phyloP scores from a whole-genome alignment of 2,888 invertebrate species.

The Hypselothyrea guttata region DNA sequence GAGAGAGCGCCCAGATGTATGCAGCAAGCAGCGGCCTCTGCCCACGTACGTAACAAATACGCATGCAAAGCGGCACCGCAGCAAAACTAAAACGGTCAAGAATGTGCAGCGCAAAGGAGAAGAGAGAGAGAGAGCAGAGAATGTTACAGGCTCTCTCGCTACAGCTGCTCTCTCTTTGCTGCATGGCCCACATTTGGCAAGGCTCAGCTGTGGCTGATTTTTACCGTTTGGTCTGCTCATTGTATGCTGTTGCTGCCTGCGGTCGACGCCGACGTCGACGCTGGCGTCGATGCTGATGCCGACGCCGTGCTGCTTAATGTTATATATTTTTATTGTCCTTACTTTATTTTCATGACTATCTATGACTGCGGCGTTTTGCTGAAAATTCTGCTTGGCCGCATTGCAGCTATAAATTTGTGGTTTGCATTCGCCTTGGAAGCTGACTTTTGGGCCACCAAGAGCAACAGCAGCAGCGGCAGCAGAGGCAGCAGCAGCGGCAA shows the following conservation, averaged over 20 bases:
- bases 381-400: slow-evolving; percentile 58
- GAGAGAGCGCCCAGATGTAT: slow-evolving; percentile 43
- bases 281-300: slow-evolving; percentile 18
- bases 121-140: slow-evolving; percentile 13
- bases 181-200: slow-evolving; percentile 57
- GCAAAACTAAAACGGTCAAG: slow-evolving; percentile 63
- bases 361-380: slow-evolving; percentile 52
- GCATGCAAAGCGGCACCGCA: slow-evolving; percentile 65
- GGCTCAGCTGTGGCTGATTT: slow-evolving; percentile 57
- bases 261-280: slow-evolving; percentile 9
- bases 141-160: slow-evolving; percentile 24
- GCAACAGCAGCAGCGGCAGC: slow-evolving; percentile 6
- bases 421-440: slow-evolving; percentile 59
- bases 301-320: slow-evolving; percentile 50
- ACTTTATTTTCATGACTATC: slow-evolving; percentile 55
- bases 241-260: slow-evolving; percentile 28
- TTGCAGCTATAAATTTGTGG: slow-evolving; percentile 72
- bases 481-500: slow-evolving; percentile 4
- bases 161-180: slow-evolving; percentile 19
- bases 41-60: slow-evolving; percentile 56
- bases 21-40: slow-evolving; percentile 51
- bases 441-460: slow-evolving; percentile 47
- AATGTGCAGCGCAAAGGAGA: slow-evolving; percentile 59
- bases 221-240: slow-evolving; percentile 63
- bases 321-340: slow-evolving; percentile 66